phyloP scores from a whole-genome alignment of 2,797 vertebrate genomes.

The Clarias fuscus region DNA sequence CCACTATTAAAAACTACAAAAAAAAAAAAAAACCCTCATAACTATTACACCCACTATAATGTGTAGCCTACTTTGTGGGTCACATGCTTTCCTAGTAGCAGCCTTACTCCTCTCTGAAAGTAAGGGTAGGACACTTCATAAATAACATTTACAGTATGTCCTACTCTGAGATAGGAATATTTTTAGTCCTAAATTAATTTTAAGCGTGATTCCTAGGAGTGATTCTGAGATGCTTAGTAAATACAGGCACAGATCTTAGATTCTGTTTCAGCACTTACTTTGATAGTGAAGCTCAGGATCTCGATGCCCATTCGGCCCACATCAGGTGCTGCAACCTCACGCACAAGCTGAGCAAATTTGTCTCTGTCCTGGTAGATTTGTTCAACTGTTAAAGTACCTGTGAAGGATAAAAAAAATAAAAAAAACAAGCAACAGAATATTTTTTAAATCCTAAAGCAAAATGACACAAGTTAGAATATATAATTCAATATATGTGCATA shows the following conservation, averaged over 20 bases:
- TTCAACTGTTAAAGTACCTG: constrained; percentile 92
- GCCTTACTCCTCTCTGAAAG: too few relatives aligned
- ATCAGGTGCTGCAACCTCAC: constrained; percentile 91
- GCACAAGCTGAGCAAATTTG: constrained; percentile 91
- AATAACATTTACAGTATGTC: too few relatives aligned
- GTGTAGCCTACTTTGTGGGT: too few relatives aligned
- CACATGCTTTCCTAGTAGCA: too few relatives aligned
- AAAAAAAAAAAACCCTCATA: too few relatives aligned
- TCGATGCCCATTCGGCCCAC: constrained; percentile 95
- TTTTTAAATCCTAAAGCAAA: neutral
- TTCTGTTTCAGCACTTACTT: constrained; percentile 69
- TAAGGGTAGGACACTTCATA: too few relatives aligned
- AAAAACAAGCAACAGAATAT: neutral
- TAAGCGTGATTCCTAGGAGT: too few relatives aligned
- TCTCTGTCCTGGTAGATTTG: constrained; percentile 97
- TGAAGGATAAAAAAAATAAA: constrained; percentile 1
- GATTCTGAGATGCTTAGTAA: neutral
- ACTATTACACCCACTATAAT: too few relatives aligned
- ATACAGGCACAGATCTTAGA: too few relatives aligned
- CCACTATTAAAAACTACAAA: too few relatives aligned
- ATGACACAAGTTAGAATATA: neutral
- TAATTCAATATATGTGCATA: neutral
- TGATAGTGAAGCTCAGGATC: constrained; percentile 96
- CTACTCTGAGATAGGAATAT: too few relatives aligned
- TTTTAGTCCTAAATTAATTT: too few relatives aligned